Evolutionary conservation across 2,888 invertebrate species (phyloP).

Genomic region (Caenorhabditis sp.): DNA sequence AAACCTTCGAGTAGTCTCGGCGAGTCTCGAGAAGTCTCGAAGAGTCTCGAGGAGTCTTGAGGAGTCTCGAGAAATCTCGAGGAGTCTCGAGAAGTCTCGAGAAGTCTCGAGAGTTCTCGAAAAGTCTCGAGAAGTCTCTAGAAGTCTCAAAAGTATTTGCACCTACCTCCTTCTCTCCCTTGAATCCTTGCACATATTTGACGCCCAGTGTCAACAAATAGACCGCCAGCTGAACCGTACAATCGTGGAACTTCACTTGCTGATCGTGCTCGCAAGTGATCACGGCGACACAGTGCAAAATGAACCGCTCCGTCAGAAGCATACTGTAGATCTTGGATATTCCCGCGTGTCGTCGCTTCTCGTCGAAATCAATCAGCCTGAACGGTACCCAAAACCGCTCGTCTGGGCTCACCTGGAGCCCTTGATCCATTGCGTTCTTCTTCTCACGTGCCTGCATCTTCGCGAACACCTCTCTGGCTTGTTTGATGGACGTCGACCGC

Average conservation of each 20-base stretch:
- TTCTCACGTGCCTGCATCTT: constrained; percentile 48
- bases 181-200: constrained; percentile 33
- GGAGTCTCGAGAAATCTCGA: no score
- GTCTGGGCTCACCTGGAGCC: constrained; percentile 1
- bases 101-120: background rate
- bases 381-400: constrained; percentile 67
- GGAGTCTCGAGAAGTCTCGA: no score
- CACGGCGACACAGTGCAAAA: constrained; percentile 41
- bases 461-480: constrained; percentile 58
- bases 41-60: no score
- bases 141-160: background rate
- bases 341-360: constrained; percentile 38
- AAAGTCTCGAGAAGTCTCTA: background rate
- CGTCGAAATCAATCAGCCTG: constrained; percentile 54
- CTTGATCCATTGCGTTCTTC: constrained; percentile 33
- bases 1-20: no score
- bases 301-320: constrained; percentile 53
- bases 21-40: no score
- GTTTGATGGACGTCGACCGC: constrained; percentile 64
- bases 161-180: constrained; percentile 12
- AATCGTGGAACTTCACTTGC: constrained; percentile 57
- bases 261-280: constrained; percentile 15
- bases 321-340: constrained; percentile 52
- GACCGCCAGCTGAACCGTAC: constrained; percentile 74
- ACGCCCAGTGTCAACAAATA: constrained; percentile 74